A percentile compares a stretch with the other conserved stretches of the same genome.
Evolutionary conservation across 1,140 invertebrate genomes (phyloP).

Genomic region (Orius laevigatus): DNA sequence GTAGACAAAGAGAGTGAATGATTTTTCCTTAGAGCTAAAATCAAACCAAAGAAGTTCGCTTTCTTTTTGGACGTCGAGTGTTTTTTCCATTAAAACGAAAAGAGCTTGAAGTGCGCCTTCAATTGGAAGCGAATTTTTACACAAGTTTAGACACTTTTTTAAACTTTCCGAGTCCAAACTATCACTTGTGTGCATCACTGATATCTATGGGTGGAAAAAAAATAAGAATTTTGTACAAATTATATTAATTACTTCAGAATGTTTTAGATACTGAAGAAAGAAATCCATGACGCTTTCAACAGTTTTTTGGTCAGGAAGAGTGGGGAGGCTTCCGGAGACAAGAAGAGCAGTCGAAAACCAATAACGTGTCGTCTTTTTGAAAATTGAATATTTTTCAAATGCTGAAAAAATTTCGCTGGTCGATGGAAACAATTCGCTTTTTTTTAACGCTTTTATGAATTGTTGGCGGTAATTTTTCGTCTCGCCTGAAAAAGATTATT

Average conservation of each 20-base stretch:
- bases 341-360: slow-evolving; percentile 7
- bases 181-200: too few relatives aligned
- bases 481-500: too few relatives aligned
- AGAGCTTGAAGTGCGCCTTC: slow-evolving; percentile 6
- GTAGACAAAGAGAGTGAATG: slow-evolving; percentile 8
- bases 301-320: not conserved
- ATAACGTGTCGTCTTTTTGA: not conserved
- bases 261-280: not conserved
- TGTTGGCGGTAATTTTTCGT: too few relatives aligned
- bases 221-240: too few relatives aligned
- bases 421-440: not conserved
- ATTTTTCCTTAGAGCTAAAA: not conserved
- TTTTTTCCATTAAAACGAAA: not conserved
- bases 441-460: too few relatives aligned
- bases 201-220: too few relatives aligned
- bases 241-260: not conserved
- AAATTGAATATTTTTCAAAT: not conserved
- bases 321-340: not conserved
- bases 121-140: not conserved
- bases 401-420: not conserved
- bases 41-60: not conserved
- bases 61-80: not conserved
- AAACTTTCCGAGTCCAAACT: too few relatives aligned
- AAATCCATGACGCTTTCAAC: slow-evolving; percentile 3
- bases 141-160: too few relatives aligned